These are phyloP conservation scores for Scolanthus callimorphus DNA, from an alignment of 92 coral and sea anemone species.

Conservation along the genomic window DNA sequence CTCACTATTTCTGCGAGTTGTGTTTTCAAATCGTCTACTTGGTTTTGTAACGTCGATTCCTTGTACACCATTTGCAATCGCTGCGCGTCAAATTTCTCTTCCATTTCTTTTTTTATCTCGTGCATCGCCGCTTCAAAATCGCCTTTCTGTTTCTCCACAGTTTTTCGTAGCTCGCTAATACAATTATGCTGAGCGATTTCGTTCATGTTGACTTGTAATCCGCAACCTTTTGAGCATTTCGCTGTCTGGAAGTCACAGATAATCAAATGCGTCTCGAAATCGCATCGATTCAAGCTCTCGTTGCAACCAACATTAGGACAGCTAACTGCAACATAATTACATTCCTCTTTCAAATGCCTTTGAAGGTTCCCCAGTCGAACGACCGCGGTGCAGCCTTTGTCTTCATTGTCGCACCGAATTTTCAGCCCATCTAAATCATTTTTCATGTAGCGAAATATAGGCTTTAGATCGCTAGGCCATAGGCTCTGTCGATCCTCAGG, in stretches of 20 bases:
- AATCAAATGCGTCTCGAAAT: slow-evolving; percentile 55
- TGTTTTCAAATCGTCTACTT: slow-evolving; percentile 70
- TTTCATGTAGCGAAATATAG: slow-evolving; percentile 85
- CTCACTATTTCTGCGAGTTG: slow-evolving; percentile 58
- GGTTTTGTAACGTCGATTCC: slow-evolving; percentile 78
- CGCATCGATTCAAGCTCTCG: slow-evolving; percentile 67
- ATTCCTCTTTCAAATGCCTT: slow-evolving; percentile 73
- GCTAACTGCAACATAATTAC: slow-evolving; percentile 62
- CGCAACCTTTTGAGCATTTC: slow-evolving; percentile 72
- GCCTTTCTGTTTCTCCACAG: slow-evolving; percentile 50
- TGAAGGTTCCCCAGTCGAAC: slow-evolving; percentile 66
- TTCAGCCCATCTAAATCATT: slow-evolving; percentile 67
- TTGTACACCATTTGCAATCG: slow-evolving; percentile 89
- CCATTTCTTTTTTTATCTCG: slow-evolving; percentile 60
- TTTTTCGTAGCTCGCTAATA: slow-evolving; percentile 66
- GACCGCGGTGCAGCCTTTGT: slow-evolving; percentile 66
- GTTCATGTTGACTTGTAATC: slow-evolving; percentile 68
- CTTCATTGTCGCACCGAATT: slow-evolving; percentile 77
- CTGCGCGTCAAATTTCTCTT: slow-evolving; percentile 70
- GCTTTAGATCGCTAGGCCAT: slow-evolving; percentile 87
- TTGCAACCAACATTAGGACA: slow-evolving; percentile 75
- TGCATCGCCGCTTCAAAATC: slow-evolving; percentile 28
- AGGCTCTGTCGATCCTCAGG: slow-evolving; percentile 81
- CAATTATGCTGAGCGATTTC: slow-evolving; percentile 73
- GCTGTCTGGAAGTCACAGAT: slow-evolving; percentile 70